Evolutionary conservation across 2,797 vertebrate genomes (phyloP), one percentile per base, ranked within the genome.

Genomic region (Macrochelys suwanniensis): DNA sequence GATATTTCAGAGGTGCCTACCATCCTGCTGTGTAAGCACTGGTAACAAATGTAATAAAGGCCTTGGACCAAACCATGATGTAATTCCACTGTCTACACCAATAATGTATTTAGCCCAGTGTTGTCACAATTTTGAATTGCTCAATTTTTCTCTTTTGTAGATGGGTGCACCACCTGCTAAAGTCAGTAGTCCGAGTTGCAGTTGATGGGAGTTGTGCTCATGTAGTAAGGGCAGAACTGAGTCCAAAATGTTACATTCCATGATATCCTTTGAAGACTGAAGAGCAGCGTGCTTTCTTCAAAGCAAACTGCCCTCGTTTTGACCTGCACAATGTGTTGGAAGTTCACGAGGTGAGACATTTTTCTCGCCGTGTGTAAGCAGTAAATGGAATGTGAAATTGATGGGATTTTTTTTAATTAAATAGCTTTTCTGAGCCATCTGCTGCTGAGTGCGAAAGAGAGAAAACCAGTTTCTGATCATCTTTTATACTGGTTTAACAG

Each of bases 311-410:
- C 82, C 65, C 87, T 93, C 0, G 0, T 92, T 95, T 74, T 86
- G 59, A 93, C 80, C 89, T 59, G 56, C 5, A 3, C 61, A 65
- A 31, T 53, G 0, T 16, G 56, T 84, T 94, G 82, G 76, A 85
- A 25, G 95, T 56, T 61, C 2, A 11, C 17, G 56, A 91, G 88
- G 84, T 94, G 85, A 95, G 85, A 59, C 49, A 79, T 33, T 96
- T 16, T 1, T 93, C 87, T 85, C 88, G 74, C 95, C 80, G 37
- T 74, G 65, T 88, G 88, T 93, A 89, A 82, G 65, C 77, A 88
- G 77, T 93, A 95, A 95, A 94, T 9, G 47, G 65, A 93, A 92
- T 45, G 84, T 88, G 91, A 91, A 96, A 94, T 87, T 71, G 94
- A 86, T 9, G 5, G 45, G 57, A 50, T 96, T 95, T n/a, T 91